Conservation (phyloP, 1,140 invertebrate species). For the Lutraria rhynchaena region DNA sequence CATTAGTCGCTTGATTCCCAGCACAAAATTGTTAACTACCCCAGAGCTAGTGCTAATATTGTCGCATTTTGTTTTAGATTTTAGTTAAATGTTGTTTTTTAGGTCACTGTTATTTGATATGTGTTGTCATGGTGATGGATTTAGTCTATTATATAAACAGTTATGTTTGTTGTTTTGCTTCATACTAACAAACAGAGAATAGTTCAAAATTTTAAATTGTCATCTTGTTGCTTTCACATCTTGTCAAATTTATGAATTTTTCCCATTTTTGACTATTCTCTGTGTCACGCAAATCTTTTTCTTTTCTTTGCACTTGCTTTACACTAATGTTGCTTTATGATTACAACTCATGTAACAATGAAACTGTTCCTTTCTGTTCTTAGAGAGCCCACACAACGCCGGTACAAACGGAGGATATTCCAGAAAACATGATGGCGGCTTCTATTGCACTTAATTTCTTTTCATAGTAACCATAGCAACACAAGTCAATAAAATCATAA, state of each 20-base stretch:
- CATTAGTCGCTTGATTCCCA: slow-evolving; percentile 38
- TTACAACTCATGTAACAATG: not conserved
- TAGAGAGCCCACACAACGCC: slow-evolving; percentile 73
- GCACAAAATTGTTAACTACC: slow-evolving; percentile 33
- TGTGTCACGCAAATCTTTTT: slow-evolving; percentile 32
- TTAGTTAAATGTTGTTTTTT: slow-evolving; percentile 6
- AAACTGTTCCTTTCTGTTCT: slow-evolving; percentile 13
- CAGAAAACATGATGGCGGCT: slow-evolving; percentile 80
- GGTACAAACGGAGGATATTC: slow-evolving; percentile 80
- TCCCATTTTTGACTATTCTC: no score
- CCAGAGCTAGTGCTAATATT: slow-evolving; percentile 42
- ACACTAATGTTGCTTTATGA: not conserved
- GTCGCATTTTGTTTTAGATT: slow-evolving; percentile 18
- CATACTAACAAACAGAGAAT: slow-evolving; percentile 32
- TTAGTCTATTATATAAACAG: not conserved
- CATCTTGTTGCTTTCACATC: no score
- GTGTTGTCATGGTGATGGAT: slow-evolving; percentile 18
- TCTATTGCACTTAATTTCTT: slow-evolving; percentile 73
- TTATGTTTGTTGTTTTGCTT: slow-evolving; percentile 1
- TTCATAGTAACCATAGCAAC: no score
- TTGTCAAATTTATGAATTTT: no score
- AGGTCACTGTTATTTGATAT: not conserved
- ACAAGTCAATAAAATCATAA: no score
- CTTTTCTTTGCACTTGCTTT: slow-evolving; percentile 12
- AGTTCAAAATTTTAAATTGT: not conserved